Conservation (phyloP, 2,888 invertebrate genomes). For the Tinea pellionella region DNA sequence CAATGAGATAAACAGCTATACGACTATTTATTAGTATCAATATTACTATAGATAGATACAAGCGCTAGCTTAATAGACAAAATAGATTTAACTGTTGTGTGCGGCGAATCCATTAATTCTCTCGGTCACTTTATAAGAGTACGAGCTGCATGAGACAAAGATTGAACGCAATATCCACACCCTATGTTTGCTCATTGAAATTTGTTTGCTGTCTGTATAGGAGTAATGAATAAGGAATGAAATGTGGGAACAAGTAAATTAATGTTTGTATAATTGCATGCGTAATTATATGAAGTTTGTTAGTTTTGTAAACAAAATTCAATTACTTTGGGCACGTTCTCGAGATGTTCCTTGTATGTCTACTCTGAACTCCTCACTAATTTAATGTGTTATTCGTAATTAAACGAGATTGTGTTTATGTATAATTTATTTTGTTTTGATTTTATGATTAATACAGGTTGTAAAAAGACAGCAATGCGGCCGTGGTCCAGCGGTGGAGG, state of each 20-base stretch:
- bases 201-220: constrained; percentile 32
- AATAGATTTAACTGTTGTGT: too few species aligned
- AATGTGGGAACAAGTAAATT: constrained; percentile 11
- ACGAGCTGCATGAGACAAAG: not conserved
- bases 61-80: too few species aligned
- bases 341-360: not conserved
- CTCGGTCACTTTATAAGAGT: not conserved
- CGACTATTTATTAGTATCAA: too few species aligned
- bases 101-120: not conserved
- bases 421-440: not conserved
- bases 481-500: too few species aligned
- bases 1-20: too few species aligned
- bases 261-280: constrained; percentile 31
- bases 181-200: constrained; percentile 42
- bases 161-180: constrained; percentile 16
- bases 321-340: constrained; percentile 30
- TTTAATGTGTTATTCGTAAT: not conserved
- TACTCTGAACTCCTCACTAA: not conserved
- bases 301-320: constrained; percentile 45
- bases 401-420: not conserved
- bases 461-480: too few species aligned
- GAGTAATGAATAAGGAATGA: constrained; percentile 24
- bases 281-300: constrained; percentile 43
- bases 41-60: too few species aligned
- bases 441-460: too few species aligned